These are phyloP conservation scores for Ageneiosus marmoratus DNA, from an alignment of 2,113 vertebrate genomes.

Conservation along the genomic window DNA sequence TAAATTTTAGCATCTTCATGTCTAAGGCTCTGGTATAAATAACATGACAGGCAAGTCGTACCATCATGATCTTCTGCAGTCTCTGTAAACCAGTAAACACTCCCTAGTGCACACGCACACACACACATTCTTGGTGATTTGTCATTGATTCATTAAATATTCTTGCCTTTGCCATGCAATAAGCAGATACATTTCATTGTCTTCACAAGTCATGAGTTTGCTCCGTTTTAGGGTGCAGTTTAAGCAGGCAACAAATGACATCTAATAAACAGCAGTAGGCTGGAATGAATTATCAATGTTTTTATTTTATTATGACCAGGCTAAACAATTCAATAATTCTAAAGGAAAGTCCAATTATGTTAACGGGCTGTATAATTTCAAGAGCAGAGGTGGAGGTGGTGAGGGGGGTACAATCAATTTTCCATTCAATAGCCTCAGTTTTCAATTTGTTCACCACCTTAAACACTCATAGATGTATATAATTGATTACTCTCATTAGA, in stretches of 20 bases:
- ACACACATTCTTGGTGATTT: neutral
- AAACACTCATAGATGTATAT: neutral
- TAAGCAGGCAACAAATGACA: neutral
- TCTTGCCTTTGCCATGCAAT: neutral
- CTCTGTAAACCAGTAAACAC: neutral
- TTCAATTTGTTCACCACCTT: conserved; percentile 21
- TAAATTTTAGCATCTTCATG: neutral
- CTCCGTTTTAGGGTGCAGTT: neutral
- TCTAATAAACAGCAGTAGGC: neutral
- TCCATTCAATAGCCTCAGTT: conserved; percentile 9
- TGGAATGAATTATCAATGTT: neutral
- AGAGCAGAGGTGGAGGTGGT: too few species aligned
- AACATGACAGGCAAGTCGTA: neutral
- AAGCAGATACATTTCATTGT: neutral
- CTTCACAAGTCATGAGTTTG: neutral
- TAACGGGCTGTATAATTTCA: neutral
- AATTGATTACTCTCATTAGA: conserved; percentile 26
- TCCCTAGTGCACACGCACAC: neutral
- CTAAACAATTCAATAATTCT: neutral
- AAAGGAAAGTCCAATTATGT: neutral
- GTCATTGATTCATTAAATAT: neutral
- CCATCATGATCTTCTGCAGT: neutral
- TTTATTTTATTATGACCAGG: neutral
- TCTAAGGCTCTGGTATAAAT: neutral
- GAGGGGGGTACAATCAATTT: neutral